Percentiles rank a stretch among this genome's conserved stretches.
Evolutionary conservation across 2,797 vertebrate species (phyloP).

Genomic region (Picus viridis): DNA sequence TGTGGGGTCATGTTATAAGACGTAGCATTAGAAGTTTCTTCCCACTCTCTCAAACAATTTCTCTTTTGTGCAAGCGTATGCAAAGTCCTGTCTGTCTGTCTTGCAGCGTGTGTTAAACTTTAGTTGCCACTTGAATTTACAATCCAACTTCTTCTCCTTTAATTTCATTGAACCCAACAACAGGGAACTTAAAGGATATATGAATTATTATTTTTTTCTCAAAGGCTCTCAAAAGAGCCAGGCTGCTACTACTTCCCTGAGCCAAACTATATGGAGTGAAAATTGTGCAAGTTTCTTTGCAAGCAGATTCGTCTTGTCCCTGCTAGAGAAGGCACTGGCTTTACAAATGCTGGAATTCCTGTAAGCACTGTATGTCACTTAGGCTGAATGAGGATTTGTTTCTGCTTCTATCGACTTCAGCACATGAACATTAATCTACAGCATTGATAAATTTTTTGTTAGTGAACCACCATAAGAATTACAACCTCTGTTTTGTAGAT

Average conservation of each 20-base stretch:
- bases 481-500: background rate
- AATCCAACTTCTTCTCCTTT: constrained; percentile 13
- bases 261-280: background rate
- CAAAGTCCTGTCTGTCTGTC: background rate
- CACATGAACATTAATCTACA: background rate
- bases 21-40: background rate
- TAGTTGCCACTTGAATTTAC: background rate
- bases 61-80: background rate
- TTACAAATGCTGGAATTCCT: background rate
- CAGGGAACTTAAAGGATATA: constrained; percentile 1
- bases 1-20: background rate
- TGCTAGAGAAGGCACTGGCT: background rate
- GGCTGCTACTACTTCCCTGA: constrained; percentile 19
- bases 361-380: background rate
- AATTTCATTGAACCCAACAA: background rate
- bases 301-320: background rate
- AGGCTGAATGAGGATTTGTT: constrained; percentile 15
- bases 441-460: constrained; percentile 9
- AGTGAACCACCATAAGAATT: background rate
- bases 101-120: constrained; percentile 23
- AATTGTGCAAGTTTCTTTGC: background rate
- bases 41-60: background rate
- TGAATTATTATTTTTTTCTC: background rate
- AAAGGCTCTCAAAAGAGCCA: constrained; percentile 19
- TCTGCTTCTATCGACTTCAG: constrained; percentile 3